Base-by-base conservation (phyloP, 2,113 vertebrate genomes). In the Melanerpes aurifrons region DNA sequence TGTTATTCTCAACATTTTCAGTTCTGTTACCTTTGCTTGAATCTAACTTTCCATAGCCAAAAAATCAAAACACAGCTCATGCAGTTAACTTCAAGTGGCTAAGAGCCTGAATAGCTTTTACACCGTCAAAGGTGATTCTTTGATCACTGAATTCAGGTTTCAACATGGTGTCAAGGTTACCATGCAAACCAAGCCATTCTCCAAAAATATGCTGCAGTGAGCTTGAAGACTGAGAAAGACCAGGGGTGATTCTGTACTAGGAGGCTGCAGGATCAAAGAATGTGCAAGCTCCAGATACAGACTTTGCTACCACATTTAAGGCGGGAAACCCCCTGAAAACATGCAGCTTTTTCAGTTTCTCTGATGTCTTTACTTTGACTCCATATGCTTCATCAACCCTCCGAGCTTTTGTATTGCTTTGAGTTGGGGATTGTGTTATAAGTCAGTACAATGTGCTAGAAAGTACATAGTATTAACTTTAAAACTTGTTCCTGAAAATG, bases 321-420 rank as follows among this genome's bases (percentile, higher is more conserved):
- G n/a, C 24, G 8, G 17, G 58, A 29, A 32, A 9, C 1, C 0
- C 7, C 1, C 15, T 16, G 28, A 43, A 32, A 28, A 31, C 2
- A 66, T 75, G 7, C 0, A 79, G 15, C 6, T 28, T 72, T 82
- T 72, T 77, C 24, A 20, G n/a, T 35, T 85, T 83, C 6, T 15
- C 15, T 64, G 8, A 6, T 43, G 12, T 70, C 4, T 70, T 93
- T 35, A 28, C 48, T 78, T 89, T 29, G 47, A 77, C 35, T 86
- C 48, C 73, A 26, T 19, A 32, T 68, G 19, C 43, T 64, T 72
- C 22, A 22, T 63, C 15, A 70, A 2, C 22, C 4, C 12, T n/a
- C 54, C 54, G 29, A 8, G 13, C 1, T 80, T 75, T 68, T 67
- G 7, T 57, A 15, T 67, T 76, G 37, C 26, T 85, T 80, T 67